Evolutionary conservation across 2,888 invertebrate genomes (phyloP).

Genomic region (Dendrolimus houi): DNA sequence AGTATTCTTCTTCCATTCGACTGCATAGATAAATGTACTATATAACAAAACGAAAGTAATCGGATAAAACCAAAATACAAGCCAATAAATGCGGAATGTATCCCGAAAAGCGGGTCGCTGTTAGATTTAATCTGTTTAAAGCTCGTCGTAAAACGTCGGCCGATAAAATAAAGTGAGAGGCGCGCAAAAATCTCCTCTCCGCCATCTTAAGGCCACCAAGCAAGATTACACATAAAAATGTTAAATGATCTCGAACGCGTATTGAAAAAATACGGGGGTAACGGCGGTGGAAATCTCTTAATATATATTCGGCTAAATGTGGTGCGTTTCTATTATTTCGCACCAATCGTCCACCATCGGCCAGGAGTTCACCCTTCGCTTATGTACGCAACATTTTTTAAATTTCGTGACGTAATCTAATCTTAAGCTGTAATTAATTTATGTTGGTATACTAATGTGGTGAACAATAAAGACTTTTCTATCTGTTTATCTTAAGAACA

Average conservation of each 20-base stretch:
- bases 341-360: too few species aligned
- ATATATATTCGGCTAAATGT: constrained; percentile 9
- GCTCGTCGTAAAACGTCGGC: constrained; percentile 58
- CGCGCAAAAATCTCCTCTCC: constrained; percentile 57
- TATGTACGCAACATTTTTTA: too few species aligned
- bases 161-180: constrained; percentile 69
- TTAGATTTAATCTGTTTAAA: constrained; percentile 72
- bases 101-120: constrained; percentile 41
- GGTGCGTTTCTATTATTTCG: constrained; percentile 15
- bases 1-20: too few species aligned
- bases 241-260: constrained; percentile 72
- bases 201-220: constrained; percentile 60
- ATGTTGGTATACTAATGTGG: too few species aligned
- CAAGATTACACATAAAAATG: constrained; percentile 76
- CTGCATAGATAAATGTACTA: too few species aligned
- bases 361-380: too few species aligned
- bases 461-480: too few species aligned
- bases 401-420: too few species aligned
- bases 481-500: too few species aligned
- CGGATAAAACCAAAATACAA: constrained; percentile 46
- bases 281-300: constrained; percentile 52
- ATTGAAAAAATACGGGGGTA: constrained; percentile 69
- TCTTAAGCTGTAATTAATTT: too few species aligned
- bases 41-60: constrained; percentile 9
- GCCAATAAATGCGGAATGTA: constrained; percentile 46